Evolutionary conservation across 1,140 invertebrate genomes (phyloP).

Genomic region (Drosophila burlai): DNA sequence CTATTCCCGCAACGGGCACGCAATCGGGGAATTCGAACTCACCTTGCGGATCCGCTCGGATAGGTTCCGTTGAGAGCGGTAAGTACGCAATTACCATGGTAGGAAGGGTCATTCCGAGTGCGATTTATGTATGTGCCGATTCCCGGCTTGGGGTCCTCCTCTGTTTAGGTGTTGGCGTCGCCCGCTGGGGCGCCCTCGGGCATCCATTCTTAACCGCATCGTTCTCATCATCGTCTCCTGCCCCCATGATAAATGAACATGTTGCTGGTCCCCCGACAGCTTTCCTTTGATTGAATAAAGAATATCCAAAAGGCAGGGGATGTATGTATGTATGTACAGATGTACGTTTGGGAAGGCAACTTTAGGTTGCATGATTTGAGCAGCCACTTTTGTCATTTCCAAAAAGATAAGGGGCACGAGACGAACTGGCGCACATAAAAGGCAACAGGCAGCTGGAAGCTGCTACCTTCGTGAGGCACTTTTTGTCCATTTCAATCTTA

Average conservation of each 20-base stretch:
- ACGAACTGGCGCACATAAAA: constrained; percentile 30
- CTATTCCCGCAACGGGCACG: constrained; percentile 56
- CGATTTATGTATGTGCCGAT: constrained; percentile 47
- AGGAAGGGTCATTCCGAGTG: constrained; percentile 39
- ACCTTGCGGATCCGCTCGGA: constrained; percentile 26
- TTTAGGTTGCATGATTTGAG: constrained; percentile 42
- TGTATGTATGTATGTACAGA: not conserved
- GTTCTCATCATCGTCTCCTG: constrained; percentile 7
- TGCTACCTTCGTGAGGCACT: constrained; percentile 35
- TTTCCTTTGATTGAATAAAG: constrained; percentile 57
- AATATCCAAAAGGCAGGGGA: constrained; percentile 26
- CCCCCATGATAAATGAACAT: constrained; percentile 61
- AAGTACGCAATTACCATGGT: constrained; percentile 58
- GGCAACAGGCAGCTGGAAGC: constrained; percentile 20
- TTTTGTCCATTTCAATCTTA: constrained; percentile 27
- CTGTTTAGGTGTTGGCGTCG: constrained; percentile 55
- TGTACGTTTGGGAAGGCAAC: not conserved
- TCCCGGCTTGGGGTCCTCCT: constrained; percentile 40
- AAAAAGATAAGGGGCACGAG: constrained; percentile 54
- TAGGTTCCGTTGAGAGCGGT: constrained; percentile 51
- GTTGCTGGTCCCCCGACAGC: constrained; percentile 36
- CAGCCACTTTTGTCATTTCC: constrained; percentile 50
- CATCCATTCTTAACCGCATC: constrained; percentile 10
- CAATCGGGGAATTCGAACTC: constrained; percentile 56
- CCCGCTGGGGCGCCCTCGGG: constrained; percentile 51